phyloP scores from a whole-genome alignment of 2,888 invertebrate genomes.

The Eurytoma californica region DNA sequence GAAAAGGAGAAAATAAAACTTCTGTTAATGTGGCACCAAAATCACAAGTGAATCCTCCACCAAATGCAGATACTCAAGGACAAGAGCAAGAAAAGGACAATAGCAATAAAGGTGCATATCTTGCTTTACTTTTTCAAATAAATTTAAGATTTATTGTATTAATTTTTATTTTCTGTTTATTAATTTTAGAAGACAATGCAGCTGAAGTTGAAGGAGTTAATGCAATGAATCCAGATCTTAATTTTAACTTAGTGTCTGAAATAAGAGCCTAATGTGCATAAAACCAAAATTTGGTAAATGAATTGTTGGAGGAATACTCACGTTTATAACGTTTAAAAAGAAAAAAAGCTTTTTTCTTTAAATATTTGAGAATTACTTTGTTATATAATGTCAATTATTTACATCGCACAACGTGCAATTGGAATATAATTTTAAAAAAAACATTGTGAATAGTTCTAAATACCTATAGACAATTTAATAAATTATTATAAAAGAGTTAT shows the following conservation, averaged over 20 bases:
- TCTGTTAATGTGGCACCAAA: conserved; percentile 22
- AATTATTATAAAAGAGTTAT: conserved; percentile 29
- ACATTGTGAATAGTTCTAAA: conserved; percentile 12
- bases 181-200: conserved; percentile 46
- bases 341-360: conserved; percentile 11
- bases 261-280: conserved; percentile 5
- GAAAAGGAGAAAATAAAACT: conserved; percentile 49
- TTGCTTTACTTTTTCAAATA: conserved; percentile 1
- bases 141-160: background rate
- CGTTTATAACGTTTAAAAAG: conserved; percentile 12
- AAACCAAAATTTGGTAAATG: conserved; percentile 39
- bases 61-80: conserved; percentile 44
- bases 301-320: background rate
- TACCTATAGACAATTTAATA: conserved; percentile 3
- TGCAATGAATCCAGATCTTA: conserved; percentile 43
- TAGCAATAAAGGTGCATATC: conserved; percentile 46
- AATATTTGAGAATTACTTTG: conserved; percentile 25
- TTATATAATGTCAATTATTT: conserved; percentile 44
- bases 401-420: conserved; percentile 45
- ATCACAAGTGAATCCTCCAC: conserved; percentile 44
- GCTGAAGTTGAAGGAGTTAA: conserved; percentile 51
- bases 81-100: conserved; percentile 51
- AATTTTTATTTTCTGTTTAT: background rate
- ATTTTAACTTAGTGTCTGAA: conserved; percentile 49
- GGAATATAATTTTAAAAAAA: background rate